Evolutionary conservation across 2,888 invertebrate species (phyloP).

Genomic region (Halictus ligatus): DNA sequence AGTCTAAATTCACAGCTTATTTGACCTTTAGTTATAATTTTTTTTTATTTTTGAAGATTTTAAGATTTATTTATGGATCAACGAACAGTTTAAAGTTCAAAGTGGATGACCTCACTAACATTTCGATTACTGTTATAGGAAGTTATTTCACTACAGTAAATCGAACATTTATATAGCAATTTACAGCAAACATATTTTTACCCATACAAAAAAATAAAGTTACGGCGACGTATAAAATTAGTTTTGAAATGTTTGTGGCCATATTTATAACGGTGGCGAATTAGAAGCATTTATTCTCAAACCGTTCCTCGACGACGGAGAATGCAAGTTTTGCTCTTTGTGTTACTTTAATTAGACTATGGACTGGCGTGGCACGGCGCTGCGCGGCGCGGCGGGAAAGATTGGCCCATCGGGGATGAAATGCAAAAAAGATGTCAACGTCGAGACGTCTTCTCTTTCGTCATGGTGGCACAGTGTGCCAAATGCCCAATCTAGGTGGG

Average conservation of each 20-base stretch:
- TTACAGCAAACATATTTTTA: not conserved
- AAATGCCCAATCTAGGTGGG: too few relatives aligned
- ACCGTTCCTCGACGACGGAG: not conserved
- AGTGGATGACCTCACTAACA: too few relatives aligned
- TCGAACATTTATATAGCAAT: not conserved
- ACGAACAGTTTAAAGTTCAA: too few relatives aligned
- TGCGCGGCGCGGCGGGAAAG: not conserved
- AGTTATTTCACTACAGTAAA: too few relatives aligned
- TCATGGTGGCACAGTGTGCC: not conserved
- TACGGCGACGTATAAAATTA: not conserved
- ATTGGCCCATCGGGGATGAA: slow-evolving; percentile 21
- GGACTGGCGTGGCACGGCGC: not conserved
- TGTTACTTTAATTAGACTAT: slow-evolving; percentile 33
- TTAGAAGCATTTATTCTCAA: slow-evolving; percentile 19
- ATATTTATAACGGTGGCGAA: not conserved
- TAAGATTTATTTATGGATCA: too few relatives aligned
- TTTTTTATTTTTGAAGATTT: too few relatives aligned
- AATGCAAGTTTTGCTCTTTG: slow-evolving; percentile 8
- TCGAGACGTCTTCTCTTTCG: slow-evolving; percentile 6
- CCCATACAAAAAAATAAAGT: not conserved
- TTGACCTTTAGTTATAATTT: too few relatives aligned
- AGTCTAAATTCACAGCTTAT: too few relatives aligned
- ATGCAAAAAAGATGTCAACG: slow-evolving; percentile 31
- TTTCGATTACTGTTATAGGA: too few relatives aligned
- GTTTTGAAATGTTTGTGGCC: not conserved